Evolutionary conservation across 1,140 invertebrate genomes (phyloP), one percentile per base, ranked within the genome.

Genomic region (Thaumatotibia leucotreta): DNA sequence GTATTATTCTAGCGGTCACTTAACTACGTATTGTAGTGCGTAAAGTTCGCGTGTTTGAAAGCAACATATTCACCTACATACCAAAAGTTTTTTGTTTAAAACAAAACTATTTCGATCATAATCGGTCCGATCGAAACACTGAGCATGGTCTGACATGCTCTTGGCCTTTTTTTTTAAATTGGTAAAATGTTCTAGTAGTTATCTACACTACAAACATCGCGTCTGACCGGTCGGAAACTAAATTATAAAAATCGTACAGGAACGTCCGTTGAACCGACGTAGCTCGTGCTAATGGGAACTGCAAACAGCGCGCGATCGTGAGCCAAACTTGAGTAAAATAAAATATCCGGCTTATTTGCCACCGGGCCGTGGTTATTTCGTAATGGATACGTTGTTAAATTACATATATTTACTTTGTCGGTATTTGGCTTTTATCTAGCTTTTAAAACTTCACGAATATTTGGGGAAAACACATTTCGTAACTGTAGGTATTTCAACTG

Each of bases 241-340:
- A 45, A 45, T 45, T 20, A 45, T 45, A 45, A 45, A 45, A 45
- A 45, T 45, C 17, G 17, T 45, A 45, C 17, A 45, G 39, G 39
- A 45, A 45, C 39, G 84, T 74, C 78, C 82, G 77, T 83, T 85
- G 82, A 86, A 88, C 85, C 73, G 68, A 75, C 75, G 74, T 78
- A 76, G 76, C 72, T 65, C 29, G 71, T 68, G 84, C 78, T 88
- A 88, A 88, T 80, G 69, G 74, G 73, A 68, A 75, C 79, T 75
- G 79, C 79, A 86, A 84, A 86, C 83, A 85, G 73, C 73, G 68
- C 67, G 72, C 64, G 72, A 80, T 86, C 84, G 83, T 86, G 76
- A 80, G 83, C 76, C 77, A 75, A 79, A 83, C 83, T 82, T 68
- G 14, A 58, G 52, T 58, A 83, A 77, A 80, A 84, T 82, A 81